These are phyloP conservation scores for Xylota sylvarum DNA, from an alignment of 2,888 invertebrate species.

Conservation along the genomic window DNA sequence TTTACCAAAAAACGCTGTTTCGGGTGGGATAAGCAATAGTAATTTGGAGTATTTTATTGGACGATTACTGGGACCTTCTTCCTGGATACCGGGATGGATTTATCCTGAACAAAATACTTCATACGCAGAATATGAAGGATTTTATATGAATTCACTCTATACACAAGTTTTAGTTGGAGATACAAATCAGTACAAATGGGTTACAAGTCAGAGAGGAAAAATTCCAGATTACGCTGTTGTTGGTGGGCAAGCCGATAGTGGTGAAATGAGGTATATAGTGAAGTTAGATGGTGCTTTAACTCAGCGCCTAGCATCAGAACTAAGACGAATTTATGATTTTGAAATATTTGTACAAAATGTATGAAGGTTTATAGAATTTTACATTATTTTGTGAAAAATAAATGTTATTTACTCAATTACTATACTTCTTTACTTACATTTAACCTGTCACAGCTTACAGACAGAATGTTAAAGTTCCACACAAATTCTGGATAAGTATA, in stretches of 20 bases:
- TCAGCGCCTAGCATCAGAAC: too few species aligned
- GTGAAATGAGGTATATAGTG: not conserved
- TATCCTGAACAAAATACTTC: not conserved
- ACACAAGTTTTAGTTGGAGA: slow-evolving; percentile 14
- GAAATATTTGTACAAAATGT: too few species aligned
- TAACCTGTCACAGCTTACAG: too few species aligned
- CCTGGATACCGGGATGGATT: not conserved
- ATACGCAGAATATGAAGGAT: fast-evolving
- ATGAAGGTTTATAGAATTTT: too few species aligned
- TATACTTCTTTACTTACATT: too few species aligned
- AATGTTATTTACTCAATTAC: too few species aligned
- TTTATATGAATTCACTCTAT: not conserved
- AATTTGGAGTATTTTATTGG: not conserved
- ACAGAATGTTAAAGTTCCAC: too few species aligned
- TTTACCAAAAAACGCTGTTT: not conserved
- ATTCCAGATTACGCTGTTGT: slow-evolving; percentile 15
- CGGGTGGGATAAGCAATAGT: not conserved
- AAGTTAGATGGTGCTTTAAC: too few species aligned
- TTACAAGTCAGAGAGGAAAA: not conserved
- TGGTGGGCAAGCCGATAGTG: not conserved
- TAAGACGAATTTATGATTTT: too few species aligned
- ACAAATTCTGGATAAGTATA: too few species aligned
- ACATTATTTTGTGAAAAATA: too few species aligned
- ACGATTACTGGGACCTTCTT: slow-evolving; percentile 1
- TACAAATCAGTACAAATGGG: slow-evolving; percentile 30